phyloP scores from a whole-genome alignment of 1,140 invertebrate species.

The Neuroterus valhalla region DNA sequence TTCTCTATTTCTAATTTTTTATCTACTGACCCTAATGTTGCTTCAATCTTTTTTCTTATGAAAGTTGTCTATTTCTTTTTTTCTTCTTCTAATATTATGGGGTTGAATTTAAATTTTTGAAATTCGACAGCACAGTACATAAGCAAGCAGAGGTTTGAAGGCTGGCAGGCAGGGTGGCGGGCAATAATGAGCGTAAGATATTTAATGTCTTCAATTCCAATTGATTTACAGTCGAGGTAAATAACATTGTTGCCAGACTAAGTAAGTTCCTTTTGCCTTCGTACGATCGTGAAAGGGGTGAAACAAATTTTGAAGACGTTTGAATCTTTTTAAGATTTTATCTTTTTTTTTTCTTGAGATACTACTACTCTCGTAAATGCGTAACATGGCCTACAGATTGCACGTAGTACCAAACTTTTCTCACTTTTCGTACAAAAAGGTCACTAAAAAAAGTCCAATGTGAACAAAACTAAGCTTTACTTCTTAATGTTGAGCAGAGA shows the following conservation, averaged over 20 bases:
- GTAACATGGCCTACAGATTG: slow-evolving; percentile 13
- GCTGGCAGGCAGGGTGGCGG: slow-evolving; percentile 62
- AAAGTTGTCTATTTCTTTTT: neutral
- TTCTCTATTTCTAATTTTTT: neutral
- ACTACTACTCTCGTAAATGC: neutral
- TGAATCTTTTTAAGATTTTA: slow-evolving; percentile 34
- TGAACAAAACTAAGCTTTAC: neutral
- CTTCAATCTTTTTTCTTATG: neutral
- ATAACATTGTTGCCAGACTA: slow-evolving; percentile 36
- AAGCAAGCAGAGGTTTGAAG: slow-evolving; percentile 35
- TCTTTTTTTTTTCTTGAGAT: slow-evolving; percentile 19
- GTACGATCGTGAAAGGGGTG: neutral
- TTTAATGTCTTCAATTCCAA: slow-evolving; percentile 68
- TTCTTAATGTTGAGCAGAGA: neutral
- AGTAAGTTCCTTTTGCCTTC: neutral
- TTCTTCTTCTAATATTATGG: neutral
- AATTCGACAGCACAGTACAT: slow-evolving; percentile 9
- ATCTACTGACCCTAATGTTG: neutral
- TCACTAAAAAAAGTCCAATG: neutral
- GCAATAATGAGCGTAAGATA: slow-evolving; percentile 67
- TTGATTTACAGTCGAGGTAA: slow-evolving; percentile 65
- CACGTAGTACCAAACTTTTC: slow-evolving; percentile 2
- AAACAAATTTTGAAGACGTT: slow-evolving; percentile 1
- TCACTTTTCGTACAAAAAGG: slow-evolving; percentile 7
- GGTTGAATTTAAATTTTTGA: slow-evolving; percentile 6